Base-by-base conservation (phyloP, 2,797 vertebrate species). In the Chaetodon trifasciatus region DNA sequence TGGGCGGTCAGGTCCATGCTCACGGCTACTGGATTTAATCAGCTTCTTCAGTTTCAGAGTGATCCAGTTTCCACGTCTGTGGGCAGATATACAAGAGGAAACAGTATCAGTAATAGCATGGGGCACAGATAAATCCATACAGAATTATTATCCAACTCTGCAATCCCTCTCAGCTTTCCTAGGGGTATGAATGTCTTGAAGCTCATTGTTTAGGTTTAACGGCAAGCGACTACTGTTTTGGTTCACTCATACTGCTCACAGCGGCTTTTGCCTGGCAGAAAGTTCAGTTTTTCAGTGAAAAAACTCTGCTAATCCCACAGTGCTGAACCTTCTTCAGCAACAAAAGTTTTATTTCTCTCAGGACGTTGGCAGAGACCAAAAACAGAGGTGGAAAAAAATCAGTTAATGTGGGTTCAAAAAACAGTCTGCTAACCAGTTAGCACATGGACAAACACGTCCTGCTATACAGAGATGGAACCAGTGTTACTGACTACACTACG, bases 61-160 rank as follows among this genome's bases (percentile, higher is more conserved):
- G 92, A 99, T 98, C 98, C 98, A 99, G 94, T 98, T 99, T 32
- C 97, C 97, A 82, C 97, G 97, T 88, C 98, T 99, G 93, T 73
- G 37, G 61, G 46, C 24, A 68, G 50, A 67, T 23, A 58, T 15
- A 55, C 3, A 61, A 44, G 60, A 32, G 13, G 9, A 81, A 47
- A 11, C 15, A 58, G 15, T 42, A 4, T 44, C 9, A 17, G 21
- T 32, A 4, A 53, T 6, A 17, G 21, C 42, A 53, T 69, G 28
- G 58, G 8, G 55, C 23, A 32, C 2, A 40, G 53, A 16, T 24
- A 70, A n/a, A 64, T 13, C 5, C 12, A 17, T 32, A 46, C n/a
- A 39, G 8, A 58, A 24, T 6, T 47, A 49, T 8, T n/a, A 74
- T 24, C 13, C 19, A 39, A 28, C 2, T 35, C 13, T 46, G 28